These are phyloP conservation scores for Paramormyrops kingsleyae DNA, from an alignment of 2,113 vertebrate genomes.

Conservation along the genomic window DNA sequence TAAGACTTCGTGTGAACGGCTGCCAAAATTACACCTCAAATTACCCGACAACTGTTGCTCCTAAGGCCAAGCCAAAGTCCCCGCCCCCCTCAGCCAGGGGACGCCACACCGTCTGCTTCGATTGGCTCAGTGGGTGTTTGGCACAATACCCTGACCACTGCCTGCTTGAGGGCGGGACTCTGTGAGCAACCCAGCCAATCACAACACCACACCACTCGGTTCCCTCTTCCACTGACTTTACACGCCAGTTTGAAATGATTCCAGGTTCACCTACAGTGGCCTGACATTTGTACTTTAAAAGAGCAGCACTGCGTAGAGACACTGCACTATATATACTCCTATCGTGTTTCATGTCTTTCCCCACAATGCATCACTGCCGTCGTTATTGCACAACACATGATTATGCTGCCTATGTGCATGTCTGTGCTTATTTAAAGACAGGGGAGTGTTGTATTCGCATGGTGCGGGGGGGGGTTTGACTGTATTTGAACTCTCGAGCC, in stretches of 20 bases:
- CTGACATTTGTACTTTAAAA: neutral
- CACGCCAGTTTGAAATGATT: neutral
- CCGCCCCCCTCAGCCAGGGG: neutral
- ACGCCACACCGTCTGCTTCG: neutral
- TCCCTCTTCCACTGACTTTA: neutral
- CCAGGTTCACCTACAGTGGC: neutral
- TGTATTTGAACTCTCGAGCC: neutral
- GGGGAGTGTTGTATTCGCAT: neutral
- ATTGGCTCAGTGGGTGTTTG: neutral
- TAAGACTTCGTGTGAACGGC: neutral
- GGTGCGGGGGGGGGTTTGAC: neutral
- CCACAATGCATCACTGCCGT: neutral
- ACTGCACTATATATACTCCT: neutral
- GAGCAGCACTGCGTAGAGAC: neutral
- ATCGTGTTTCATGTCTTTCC: neutral
- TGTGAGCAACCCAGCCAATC: neutral
- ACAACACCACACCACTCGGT: neutral
- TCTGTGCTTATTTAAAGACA: neutral
- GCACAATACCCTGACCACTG: neutral
- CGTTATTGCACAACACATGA: neutral
- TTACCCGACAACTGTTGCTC: neutral
- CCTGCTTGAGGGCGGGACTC: neutral
- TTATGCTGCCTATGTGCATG: neutral
- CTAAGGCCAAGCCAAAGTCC: neutral
- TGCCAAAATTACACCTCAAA: constrained; percentile 10